Evolutionary conservation across 2,888 invertebrate genomes (phyloP), one percentile per base, ranked within the genome.

Genomic region (Argyresthia goedartella): DNA sequence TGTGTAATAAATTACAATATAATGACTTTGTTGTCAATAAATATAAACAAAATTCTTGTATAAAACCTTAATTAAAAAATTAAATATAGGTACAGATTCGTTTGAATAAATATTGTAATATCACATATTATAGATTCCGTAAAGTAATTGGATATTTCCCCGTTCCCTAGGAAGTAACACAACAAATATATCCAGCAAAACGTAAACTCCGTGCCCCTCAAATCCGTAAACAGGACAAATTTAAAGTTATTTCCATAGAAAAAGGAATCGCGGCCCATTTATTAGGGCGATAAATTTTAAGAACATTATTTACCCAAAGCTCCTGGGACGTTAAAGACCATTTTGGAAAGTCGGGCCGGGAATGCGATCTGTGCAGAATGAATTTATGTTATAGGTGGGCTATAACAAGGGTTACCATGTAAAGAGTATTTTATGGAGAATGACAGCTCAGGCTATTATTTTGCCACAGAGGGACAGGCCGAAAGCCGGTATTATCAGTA

Each of bases 251-350:
- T 79, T 76, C 76, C 78, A 77, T 81, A 82, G 76, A 76, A 81
- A 81, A 80, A 76, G 79, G 76, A 76, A 74, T 71, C 71, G 69
- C 65, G 70, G 73, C 39, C 52, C 81, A 78, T 84, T 84, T 82
- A 84, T 84, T 82, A 79, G 74, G 64, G 75, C 78, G 66, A 84
- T 86, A 85, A 86, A 85, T 86, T 85, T 77, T 69, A 71, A 70
- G 73, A 78, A 80, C 84, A 82, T 82, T 84, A 85, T 84, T 84
- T 81, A 79, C 79, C 75, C 75, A 84, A 82, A 86, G 84, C 85
- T 72, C 69, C 69, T 73, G 66, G 69, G 84, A 84, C 82, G 76
- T 77, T 79, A 81, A 77, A 75, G 77, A 76, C 81, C 81, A 74
- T 78, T 82, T 80, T 72, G 73, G 73, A 78, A 73, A 76, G 76